Evolutionary conservation across 2,888 invertebrate genomes (phyloP).

Genomic region (Crepidodera aurea): DNA sequence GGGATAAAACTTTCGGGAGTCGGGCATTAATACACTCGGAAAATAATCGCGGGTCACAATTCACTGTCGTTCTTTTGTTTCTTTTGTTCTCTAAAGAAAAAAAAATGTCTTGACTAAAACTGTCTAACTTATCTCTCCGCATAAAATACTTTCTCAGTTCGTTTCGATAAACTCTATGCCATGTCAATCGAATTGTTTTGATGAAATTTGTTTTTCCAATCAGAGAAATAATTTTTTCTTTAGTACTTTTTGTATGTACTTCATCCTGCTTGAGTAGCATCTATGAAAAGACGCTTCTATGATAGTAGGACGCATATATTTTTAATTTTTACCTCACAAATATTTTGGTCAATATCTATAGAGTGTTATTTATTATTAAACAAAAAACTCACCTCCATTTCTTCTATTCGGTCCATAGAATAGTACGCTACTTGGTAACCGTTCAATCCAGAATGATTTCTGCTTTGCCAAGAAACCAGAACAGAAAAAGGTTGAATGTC

Average conservation of each 20-base stretch:
- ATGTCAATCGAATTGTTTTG: conserved; percentile 23
- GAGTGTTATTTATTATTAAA: too few relatives aligned
- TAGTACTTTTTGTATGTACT: too few relatives aligned
- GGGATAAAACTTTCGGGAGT: conserved; percentile 22
- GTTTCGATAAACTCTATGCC: conserved; percentile 19
- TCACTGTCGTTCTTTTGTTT: conserved; percentile 24
- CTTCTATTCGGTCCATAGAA: conserved; percentile 69
- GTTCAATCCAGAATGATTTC: conserved; percentile 83
- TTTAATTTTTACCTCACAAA: too few relatives aligned
- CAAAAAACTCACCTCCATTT: conserved; percentile 69
- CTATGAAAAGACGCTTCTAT: too few relatives aligned
- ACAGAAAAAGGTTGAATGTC: conserved; percentile 89
- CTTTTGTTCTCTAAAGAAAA: conserved; percentile 20
- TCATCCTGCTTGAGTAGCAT: too few relatives aligned
- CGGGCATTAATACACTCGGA: conserved; percentile 22
- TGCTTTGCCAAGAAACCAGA: conserved; percentile 88
- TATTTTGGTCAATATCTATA: too few relatives aligned
- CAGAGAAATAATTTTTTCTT: not conserved
- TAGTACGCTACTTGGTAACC: conserved; percentile 89
- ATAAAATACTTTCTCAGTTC: conserved; percentile 17
- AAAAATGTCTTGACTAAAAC: conserved; percentile 17
- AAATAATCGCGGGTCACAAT: conserved; percentile 26
- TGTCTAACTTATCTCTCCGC: conserved; percentile 17
- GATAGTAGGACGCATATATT: too few relatives aligned
- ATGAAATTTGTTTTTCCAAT: conserved; percentile 19